Base-by-base conservation (phyloP, 2,113 vertebrate species). In the Grammomys surdaster region DNA sequence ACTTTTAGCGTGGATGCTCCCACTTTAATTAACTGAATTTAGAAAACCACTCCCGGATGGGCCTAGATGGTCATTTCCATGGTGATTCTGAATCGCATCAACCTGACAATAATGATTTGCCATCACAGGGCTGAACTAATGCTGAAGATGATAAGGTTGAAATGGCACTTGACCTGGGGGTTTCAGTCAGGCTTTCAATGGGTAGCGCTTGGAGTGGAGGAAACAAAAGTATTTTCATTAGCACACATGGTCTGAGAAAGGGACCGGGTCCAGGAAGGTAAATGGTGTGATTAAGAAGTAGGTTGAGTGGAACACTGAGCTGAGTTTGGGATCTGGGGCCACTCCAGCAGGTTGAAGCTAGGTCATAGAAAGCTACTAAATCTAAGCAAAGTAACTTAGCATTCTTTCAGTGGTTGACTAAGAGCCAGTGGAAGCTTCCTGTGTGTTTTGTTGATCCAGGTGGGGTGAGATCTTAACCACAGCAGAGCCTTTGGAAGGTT, bases 101-200 rank as follows among this genome's bases (percentile, higher is more conserved):
- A n/a, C 31, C 51, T 70, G 46, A 51, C 20, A n/a, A 4, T 36
- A 10, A 48, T 20, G 65, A 70, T 24, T 19, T 28, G 43, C 82
- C 40, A 54, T 75, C 9, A 4, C 10, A 91, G 84, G 48, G n/a
- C 19, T 82, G 58, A 90, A 60, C 40, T 73, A 75, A 80, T 51
- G n/a, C 43, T 84, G 63, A 69, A 48, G 56, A 77, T 67, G 54
- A 82, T 46, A 14, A 46, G 33, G n/a, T 46, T 78, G 54, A 80
- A 70, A 31, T 22, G 67, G 46, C 11, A 77, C 43, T 60, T 93
- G 63, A 89, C 69, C 3, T 73, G 17, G 40, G 33, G 13, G 3
- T 63, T 91, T 89, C 36, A 81, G 76, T 31, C n/a, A 94, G 85
- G 5, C 19, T 92, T 90, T 93, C 22, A 69, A 31, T 20, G 82